phyloP scores from a whole-genome alignment of 2,888 invertebrate genomes.

The Rapana venosa region DNA sequence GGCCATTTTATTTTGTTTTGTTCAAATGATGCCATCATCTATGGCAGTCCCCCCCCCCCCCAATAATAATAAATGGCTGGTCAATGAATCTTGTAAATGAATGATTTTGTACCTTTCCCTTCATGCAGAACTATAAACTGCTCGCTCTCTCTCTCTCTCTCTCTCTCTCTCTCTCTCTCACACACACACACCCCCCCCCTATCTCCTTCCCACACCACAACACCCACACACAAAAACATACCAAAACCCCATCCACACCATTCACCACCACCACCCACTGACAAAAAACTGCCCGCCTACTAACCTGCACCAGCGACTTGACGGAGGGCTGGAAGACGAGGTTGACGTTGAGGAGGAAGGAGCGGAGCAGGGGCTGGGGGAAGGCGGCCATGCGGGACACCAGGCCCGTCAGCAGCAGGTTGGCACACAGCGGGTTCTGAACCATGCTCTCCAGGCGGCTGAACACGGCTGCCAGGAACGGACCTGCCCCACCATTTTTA shows the following conservation, averaged over 20 bases:
- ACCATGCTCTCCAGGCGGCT: conserved; percentile 90
- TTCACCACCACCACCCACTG: not conserved
- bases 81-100: too few relatives aligned
- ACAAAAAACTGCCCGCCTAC: not conserved
- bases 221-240: not conserved
- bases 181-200: too few relatives aligned
- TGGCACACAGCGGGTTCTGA: conserved; percentile 89
- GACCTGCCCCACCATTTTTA: conserved; percentile 82
- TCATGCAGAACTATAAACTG: too few relatives aligned
- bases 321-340: conserved; percentile 93
- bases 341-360: conserved; percentile 91
- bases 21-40: too few relatives aligned
- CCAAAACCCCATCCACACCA: not conserved
- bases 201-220: not conserved
- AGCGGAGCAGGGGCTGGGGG: conserved; percentile 92
- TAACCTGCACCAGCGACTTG: conserved; percentile 92
- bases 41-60: too few relatives aligned
- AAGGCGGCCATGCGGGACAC: conserved; percentile 91
- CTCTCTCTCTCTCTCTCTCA: not conserved
- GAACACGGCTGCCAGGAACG: conserved; percentile 88
- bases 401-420: conserved; percentile 91
- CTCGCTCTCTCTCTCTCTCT: not conserved
- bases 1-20: too few relatives aligned
- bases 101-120: too few relatives aligned
- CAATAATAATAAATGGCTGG: too few relatives aligned